These are phyloP conservation scores for Clinocottus analis DNA, from an alignment of 2,113 vertebrate species.

Conservation along the genomic window DNA sequence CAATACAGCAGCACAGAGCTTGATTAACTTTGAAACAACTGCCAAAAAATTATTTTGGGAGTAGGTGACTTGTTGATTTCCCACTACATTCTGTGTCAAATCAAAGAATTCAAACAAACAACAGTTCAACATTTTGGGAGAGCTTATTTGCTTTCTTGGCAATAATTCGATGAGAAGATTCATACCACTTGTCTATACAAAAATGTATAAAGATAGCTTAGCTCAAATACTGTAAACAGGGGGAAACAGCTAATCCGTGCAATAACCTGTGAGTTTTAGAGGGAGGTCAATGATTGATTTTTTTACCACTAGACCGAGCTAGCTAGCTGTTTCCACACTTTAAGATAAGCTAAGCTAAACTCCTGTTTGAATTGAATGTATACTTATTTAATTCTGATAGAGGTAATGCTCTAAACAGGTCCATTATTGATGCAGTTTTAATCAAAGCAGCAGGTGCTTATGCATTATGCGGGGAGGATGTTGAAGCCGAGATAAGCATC, in stretches of 20 bases:
- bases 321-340: neutral
- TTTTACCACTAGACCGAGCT: neutral
- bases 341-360: neutral
- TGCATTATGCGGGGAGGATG: slow-evolving; percentile 26
- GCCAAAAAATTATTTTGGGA: slow-evolving; percentile 48
- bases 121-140: neutral
- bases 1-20: slow-evolving; percentile 44
- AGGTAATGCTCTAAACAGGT: neutral
- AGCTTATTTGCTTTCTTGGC: neutral
- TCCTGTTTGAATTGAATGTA: neutral
- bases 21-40: slow-evolving; percentile 46
- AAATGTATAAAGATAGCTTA: neutral
- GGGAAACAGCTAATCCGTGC: neutral
- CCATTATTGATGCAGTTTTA: neutral
- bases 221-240: neutral
- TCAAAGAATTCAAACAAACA: neutral
- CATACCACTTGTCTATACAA: neutral
- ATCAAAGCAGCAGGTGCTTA: slow-evolving; percentile 7
- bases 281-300: neutral
- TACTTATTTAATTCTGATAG: neutral
- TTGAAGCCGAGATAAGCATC: slow-evolving; percentile 26
- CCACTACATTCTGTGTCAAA: slow-evolving; percentile 14
- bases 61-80: slow-evolving; percentile 36
- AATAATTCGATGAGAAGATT: neutral
- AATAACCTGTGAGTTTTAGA: slow-evolving; percentile 6